These are phyloP conservation scores for Eciton burchellii DNA, from an alignment of 1,140 invertebrate genomes.

Conservation along the genomic window DNA sequence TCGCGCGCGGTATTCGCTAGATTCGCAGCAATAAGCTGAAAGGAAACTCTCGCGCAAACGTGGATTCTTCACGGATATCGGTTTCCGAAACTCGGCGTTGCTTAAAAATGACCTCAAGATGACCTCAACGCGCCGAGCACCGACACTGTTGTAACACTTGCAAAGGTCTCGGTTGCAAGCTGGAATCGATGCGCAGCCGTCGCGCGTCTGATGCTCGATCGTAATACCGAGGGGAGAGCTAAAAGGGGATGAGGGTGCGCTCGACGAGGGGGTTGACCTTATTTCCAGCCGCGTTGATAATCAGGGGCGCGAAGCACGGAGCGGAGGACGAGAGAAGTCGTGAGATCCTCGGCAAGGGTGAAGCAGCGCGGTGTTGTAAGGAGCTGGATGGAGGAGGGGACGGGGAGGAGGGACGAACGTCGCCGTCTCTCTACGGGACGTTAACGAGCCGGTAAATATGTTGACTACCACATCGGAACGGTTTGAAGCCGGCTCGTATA, in stretches of 20 bases:
- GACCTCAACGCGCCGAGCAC: too few species aligned
- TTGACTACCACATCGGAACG: slow-evolving; percentile 83
- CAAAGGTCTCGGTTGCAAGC: too few species aligned
- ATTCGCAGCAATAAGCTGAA: too few species aligned
- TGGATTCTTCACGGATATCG: too few species aligned
- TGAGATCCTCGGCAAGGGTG: slow-evolving; percentile 41
- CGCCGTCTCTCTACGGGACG: slow-evolving; percentile 81
- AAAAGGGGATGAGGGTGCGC: not conserved
- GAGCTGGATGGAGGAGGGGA: slow-evolving; percentile 30
- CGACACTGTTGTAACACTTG: too few species aligned
- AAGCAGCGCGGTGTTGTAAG: too few species aligned
- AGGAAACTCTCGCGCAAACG: too few species aligned
- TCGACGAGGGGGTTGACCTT: slow-evolving; percentile 33
- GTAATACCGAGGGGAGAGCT: slow-evolving; percentile 13
- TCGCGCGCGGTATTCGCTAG: too few species aligned
- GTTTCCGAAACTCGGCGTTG: too few species aligned
- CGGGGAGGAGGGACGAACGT: slow-evolving; percentile 40
- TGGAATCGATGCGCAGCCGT: not conserved
- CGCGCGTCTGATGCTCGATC: not conserved
- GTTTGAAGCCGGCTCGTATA: slow-evolving; percentile 70
- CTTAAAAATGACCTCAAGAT: too few species aligned
- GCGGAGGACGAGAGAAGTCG: slow-evolving; percentile 68
- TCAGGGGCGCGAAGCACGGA: slow-evolving; percentile 69
- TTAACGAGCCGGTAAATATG: slow-evolving; percentile 86
- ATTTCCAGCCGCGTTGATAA: slow-evolving; percentile 59